Percentiles rank a stretch among this genome's conserved stretches.
These are phyloP conservation scores for Trypoxylon attenuatum DNA, from an alignment of 2,888 invertebrate genomes.

Conservation along the genomic window DNA sequence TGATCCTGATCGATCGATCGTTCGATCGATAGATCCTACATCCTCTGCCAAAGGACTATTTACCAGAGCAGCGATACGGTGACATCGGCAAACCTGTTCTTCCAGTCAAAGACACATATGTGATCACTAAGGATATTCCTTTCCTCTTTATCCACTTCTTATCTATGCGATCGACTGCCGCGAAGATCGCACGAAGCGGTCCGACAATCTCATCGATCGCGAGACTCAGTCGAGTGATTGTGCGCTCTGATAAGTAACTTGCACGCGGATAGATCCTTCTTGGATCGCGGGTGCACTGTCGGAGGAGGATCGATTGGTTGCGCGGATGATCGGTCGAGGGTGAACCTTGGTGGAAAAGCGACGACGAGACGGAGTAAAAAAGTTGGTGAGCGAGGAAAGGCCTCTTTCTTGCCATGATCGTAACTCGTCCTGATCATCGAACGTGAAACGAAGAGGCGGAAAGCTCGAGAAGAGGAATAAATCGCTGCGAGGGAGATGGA, in stretches of 20 bases:
- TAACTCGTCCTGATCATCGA: background rate
- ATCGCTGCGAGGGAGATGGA: constrained; percentile 33
- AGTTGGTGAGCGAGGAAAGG: background rate
- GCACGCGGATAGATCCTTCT: background rate
- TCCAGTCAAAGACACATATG: no score
- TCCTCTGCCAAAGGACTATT: background rate
- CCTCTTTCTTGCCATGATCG: constrained; percentile 17
- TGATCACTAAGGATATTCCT: no score
- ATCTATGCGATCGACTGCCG: background rate
- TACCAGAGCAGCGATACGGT: no score
- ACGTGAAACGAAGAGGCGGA: constrained; percentile 10
- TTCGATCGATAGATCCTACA: background rate
- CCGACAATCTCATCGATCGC: background rate
- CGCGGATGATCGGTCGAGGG: background rate
- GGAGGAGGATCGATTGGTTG: background rate
- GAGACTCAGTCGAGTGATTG: background rate
- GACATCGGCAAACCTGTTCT: background rate
- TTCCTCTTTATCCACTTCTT: background rate
- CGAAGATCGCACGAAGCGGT: background rate
- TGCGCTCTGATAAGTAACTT: background rate
- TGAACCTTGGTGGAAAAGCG: background rate
- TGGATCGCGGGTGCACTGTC: background rate
- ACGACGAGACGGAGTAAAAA: background rate
- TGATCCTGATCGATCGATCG: background rate
- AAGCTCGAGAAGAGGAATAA: no score